Base-by-base conservation (phyloP, 2,888 invertebrate species). In the Apeira syringaria region DNA sequence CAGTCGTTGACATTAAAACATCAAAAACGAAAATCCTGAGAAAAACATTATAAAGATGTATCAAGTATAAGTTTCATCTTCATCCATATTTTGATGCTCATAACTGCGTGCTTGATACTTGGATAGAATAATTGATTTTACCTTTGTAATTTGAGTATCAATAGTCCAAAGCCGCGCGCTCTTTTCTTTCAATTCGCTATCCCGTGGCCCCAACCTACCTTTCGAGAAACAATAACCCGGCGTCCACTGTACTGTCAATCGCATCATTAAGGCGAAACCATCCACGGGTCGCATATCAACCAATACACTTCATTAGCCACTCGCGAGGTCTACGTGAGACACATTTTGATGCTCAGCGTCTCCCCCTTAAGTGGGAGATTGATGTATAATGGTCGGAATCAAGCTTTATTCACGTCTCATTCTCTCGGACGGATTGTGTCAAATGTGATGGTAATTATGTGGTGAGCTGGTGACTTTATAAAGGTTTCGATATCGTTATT, bases 171-270 rank as follows among this genome's bases (percentile, higher is more conserved):
- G n/a, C n/a, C n/a, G n/a, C n/a, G n/a, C 10, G 4, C 2, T 9
- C 17, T 5, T 8, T 13, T 6, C 6, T 2, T 4, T 22, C 8
- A 35, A 20, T n/a, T 4, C 76, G 70, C 75, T 39, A 22, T 62
- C 64, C 59, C 34, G 35, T 59, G 58, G 83, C 82, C 71, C 52
- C 53, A 33, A 32, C 38, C 61, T 59, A 65, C 74, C 74, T 72
- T 62, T 62, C 63, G 73, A 74, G 78, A 81, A 85, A 87, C 87
- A 87, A 88, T 87, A 77, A 83, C 36, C 28, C 50, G 54, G 69
- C 70, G 63, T 74, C 84, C 73, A 75, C 84, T 80, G 84, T 85
- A 71, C 86, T 86, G 87, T 84, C 87, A 87, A 81, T 86, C 84
- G 80, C 59, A 80, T 82, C 85, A 83, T 86, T 86, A 86, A 79